A percentile compares a stretch with the other conserved stretches of the same genome.
These are phyloP conservation scores for Acleris literana DNA, from an alignment of 2,888 invertebrate species.

Conservation along the genomic window DNA sequence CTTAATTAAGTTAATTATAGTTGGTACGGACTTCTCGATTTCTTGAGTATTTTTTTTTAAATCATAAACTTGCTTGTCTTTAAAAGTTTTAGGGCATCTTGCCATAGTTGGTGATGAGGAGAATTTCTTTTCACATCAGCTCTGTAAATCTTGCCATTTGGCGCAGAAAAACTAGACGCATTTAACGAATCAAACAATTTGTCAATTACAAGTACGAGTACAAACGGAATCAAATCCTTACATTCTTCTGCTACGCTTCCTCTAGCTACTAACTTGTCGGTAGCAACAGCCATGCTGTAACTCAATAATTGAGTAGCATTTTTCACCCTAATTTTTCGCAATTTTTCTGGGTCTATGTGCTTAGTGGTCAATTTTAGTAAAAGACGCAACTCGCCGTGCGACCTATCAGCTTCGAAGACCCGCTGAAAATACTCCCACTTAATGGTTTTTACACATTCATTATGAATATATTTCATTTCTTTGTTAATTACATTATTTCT, in stretches of 20 bases:
- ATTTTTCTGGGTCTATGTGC: constrained; percentile 27
- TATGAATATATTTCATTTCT: constrained; percentile 32
- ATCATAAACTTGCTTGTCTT: neutral
- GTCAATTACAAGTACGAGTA: neutral
- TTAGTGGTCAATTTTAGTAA: constrained; percentile 34
- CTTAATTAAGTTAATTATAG: constrained; percentile 5
- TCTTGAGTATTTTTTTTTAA: neutral
- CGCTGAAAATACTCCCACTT: constrained; percentile 13
- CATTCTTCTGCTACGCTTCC: neutral
- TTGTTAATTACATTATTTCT: constrained; percentile 41
- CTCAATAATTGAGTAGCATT: constrained; percentile 35
- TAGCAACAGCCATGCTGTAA: constrained; percentile 26
- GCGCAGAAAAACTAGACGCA: neutral
- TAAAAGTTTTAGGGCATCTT: neutral
- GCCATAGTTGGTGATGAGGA: constrained; percentile 14
- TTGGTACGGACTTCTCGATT: constrained; percentile 9
- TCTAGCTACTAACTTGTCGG: constrained; percentile 9
- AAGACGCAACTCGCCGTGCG: constrained; percentile 26
- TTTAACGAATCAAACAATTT: constrained; percentile 12
- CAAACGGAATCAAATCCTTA: constrained; percentile 10
- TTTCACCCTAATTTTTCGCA: constrained; percentile 35
- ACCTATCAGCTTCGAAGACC: constrained; percentile 16
- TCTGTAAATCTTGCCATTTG: constrained; percentile 6
- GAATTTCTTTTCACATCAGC: constrained; percentile 6
- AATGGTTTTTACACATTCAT: constrained; percentile 13